These are phyloP conservation scores for Drosophila melanogaster DNA, from an alignment of 1,140 invertebrate species.

Conservation along the genomic window Release_6_plus_ISO1_MT NT_033777.3:4661001-4661500, in stretches of 20 bases:
- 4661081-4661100: conserved; percentile 56
- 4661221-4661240: conserved; percentile 67
- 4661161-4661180: conserved; percentile 74
- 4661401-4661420: conserved; percentile 38
- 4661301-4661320: conserved; percentile 38
- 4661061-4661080: conserved; percentile 56
- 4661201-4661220: conserved; percentile 67
- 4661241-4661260: conserved; percentile 61
- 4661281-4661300: conserved; percentile 73
- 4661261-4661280: conserved; percentile 54
- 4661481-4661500: no score
- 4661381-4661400: conserved; percentile 2
- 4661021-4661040: conserved; percentile 42
- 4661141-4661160: conserved; percentile 69
- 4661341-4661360: conserved; percentile 39
- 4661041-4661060: conserved; percentile 53
- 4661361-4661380: conserved; percentile 7
- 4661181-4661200: conserved; percentile 78
- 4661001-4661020: conserved; percentile 39
- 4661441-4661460: not conserved
- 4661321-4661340: conserved; percentile 34
- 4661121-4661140: conserved; percentile 39
- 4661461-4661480: no score
- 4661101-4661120: conserved; percentile 69
- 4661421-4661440: conserved; percentile 22